A percentile compares a stretch with the other conserved stretches of the same genome.
These are phyloP conservation scores for Tethea ocularis DNA, from an alignment of 2,888 invertebrate genomes.

Conservation along the genomic window DNA sequence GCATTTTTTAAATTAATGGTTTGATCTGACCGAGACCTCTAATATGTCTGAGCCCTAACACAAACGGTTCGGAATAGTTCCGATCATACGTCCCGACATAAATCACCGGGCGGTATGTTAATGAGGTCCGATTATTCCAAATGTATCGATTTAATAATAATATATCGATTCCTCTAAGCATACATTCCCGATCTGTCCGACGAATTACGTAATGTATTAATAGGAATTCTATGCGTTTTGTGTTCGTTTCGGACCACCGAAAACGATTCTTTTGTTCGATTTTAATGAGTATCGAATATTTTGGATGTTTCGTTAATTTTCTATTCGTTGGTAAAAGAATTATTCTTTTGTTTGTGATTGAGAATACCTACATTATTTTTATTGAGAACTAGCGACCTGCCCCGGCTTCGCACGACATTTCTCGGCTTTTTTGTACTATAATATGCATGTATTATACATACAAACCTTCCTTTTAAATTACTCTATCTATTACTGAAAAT, in stretches of 20 bases:
- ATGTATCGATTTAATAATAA: slow-evolving; percentile 48
- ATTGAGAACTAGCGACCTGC: too few relatives aligned
- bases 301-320: neutral
- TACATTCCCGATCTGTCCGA: slow-evolving; percentile 10
- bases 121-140: slow-evolving; percentile 44
- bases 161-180: slow-evolving; percentile 28
- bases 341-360: neutral
- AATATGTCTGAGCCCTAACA: neutral
- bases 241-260: slow-evolving; percentile 10
- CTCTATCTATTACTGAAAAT: too few relatives aligned
- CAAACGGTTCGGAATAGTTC: neutral
- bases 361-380: too few relatives aligned
- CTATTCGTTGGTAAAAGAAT: neutral
- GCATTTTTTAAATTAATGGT: too few relatives aligned
- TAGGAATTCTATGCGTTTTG: slow-evolving; percentile 14
- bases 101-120: slow-evolving; percentile 42
- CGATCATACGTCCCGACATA: slow-evolving; percentile 22
- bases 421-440: too few relatives aligned
- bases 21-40: neutral
- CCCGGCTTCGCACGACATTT: too few relatives aligned
- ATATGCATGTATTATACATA: too few relatives aligned
- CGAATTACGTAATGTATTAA: slow-evolving; percentile 27
- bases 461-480: too few relatives aligned
- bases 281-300: neutral
- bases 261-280: slow-evolving; percentile 2